phyloP scores from a whole-genome alignment of 2,888 invertebrate species.

The Drosophila ezoana region DNA sequence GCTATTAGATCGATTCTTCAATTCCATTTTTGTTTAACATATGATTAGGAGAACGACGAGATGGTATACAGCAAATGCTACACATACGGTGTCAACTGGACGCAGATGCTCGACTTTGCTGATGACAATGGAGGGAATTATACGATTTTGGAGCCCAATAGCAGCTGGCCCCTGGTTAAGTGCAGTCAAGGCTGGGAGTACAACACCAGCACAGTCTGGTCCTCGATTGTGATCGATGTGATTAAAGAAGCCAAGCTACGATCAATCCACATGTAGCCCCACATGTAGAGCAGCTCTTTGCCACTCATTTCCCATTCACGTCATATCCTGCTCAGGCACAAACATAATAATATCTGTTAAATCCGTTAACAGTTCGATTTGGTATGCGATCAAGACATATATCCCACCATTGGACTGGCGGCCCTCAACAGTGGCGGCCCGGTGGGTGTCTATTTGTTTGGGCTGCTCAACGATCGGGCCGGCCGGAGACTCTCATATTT shows the following conservation, averaged over 20 bases:
- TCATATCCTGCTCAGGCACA: not conserved
- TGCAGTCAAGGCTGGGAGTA: slow-evolving; percentile 93
- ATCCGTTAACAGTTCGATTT: slow-evolving; percentile 89
- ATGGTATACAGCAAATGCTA: slow-evolving; percentile 89
- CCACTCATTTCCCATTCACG: slow-evolving; percentile 48
- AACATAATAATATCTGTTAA: not conserved
- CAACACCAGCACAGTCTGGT: slow-evolving; percentile 88
- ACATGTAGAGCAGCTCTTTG: slow-evolving; percentile 58
- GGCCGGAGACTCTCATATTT: slow-evolving; percentile 95
- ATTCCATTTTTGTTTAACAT: not conserved
- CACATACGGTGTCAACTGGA: slow-evolving; percentile 91
- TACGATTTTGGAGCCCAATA: slow-evolving; percentile 85
- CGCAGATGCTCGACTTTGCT: slow-evolving; percentile 85
- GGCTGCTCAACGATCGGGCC: slow-evolving; percentile 93
- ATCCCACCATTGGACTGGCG: slow-evolving; percentile 94
- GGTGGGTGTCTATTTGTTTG: slow-evolving; percentile 95
- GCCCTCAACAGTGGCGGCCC: slow-evolving; percentile 95
- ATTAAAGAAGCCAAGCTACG: slow-evolving; percentile 21
- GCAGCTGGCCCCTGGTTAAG: slow-evolving; percentile 88
- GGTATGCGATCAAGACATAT: slow-evolving; percentile 94
- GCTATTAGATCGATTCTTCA: not conserved
- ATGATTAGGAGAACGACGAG: slow-evolving; percentile 79
- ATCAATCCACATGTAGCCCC: slow-evolving; percentile 26
- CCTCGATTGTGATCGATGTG: slow-evolving; percentile 94
- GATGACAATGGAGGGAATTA: slow-evolving; percentile 53